These are phyloP conservation scores for Rhyacophila brunnea DNA, from an alignment of 1,140 invertebrate genomes.

Conservation along the genomic window DNA sequence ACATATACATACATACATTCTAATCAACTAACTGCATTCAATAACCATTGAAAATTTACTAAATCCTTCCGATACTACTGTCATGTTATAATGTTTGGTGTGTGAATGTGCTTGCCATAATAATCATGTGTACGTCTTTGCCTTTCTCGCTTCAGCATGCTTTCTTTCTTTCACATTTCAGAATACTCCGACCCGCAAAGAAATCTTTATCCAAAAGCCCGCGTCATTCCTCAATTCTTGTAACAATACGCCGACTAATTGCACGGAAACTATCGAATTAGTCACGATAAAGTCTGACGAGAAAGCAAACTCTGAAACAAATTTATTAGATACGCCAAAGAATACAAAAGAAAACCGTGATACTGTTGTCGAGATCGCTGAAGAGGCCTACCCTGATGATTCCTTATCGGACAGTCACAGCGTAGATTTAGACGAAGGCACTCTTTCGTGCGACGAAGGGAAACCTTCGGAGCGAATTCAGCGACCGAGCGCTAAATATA, in stretches of 20 bases:
- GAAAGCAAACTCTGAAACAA: not conserved
- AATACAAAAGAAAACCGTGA: not conserved
- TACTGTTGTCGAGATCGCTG: not conserved
- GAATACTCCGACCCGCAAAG: conserved; percentile 24
- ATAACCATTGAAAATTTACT: too few species aligned
- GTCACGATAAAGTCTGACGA: not conserved
- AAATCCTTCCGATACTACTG: too few species aligned
- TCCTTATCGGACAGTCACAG: conserved; percentile 8
- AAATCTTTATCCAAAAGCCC: conserved; percentile 1
- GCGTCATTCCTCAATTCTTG: too few species aligned
- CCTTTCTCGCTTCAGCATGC: conserved; percentile 30
- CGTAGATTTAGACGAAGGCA: conserved; percentile 16
- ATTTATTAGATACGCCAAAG: not conserved
- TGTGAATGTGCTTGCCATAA: conserved; percentile 11
- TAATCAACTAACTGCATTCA: too few species aligned
- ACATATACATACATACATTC: too few species aligned
- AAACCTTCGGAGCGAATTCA: conserved; percentile 40
- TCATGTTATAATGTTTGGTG: too few species aligned
- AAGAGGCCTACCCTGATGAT: conserved; percentile 1
- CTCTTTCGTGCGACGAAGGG: conserved; percentile 38
- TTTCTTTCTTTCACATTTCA: conserved; percentile 25
- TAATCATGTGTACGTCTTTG: conserved; percentile 18
- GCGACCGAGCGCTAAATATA: conserved; percentile 50
- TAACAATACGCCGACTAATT: too few species aligned
- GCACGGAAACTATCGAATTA: too few species aligned